Evolutionary conservation across 2,113 vertebrate species (phyloP).

Genomic region (Leptodactylus fuscus): DNA sequence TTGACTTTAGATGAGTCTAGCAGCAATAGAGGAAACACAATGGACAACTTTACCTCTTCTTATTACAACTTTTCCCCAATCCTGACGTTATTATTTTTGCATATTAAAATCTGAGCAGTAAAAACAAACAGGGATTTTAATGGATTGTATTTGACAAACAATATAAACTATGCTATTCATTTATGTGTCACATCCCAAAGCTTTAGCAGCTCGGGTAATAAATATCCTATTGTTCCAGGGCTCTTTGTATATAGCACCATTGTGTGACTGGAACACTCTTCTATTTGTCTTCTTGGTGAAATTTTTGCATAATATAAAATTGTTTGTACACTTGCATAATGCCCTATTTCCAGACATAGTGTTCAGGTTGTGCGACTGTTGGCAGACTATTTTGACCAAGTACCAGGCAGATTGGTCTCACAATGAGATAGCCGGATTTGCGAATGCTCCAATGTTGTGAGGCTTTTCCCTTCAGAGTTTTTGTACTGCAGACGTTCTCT

Average conservation of each 20-base stretch:
- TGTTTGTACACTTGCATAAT: constrained; percentile 19
- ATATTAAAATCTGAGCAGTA: background rate
- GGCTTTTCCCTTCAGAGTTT: no score
- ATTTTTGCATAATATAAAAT: background rate
- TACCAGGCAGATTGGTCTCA: background rate
- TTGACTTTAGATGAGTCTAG: background rate
- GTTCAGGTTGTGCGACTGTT: background rate
- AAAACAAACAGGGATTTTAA: background rate
- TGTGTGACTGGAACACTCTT: background rate
- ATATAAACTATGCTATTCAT: background rate
- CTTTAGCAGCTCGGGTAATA: background rate
- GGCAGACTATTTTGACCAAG: background rate
- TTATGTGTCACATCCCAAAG: background rate
- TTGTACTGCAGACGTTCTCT: no score
- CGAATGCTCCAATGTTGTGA: no score
- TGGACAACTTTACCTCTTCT: background rate
- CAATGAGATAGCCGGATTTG: background rate
- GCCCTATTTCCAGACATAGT: background rate
- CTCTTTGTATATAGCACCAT: background rate
- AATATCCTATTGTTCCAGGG: background rate
- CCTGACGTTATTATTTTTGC: background rate
- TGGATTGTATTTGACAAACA: no score
- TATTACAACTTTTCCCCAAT: background rate
- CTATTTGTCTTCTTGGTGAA: background rate
- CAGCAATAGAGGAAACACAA: background rate